A percentile compares a stretch with the other conserved stretches of the same genome.
phyloP scores from a whole-genome alignment of 35 echinoderm and acorn worm species.

The Diadema setosum region DNA sequence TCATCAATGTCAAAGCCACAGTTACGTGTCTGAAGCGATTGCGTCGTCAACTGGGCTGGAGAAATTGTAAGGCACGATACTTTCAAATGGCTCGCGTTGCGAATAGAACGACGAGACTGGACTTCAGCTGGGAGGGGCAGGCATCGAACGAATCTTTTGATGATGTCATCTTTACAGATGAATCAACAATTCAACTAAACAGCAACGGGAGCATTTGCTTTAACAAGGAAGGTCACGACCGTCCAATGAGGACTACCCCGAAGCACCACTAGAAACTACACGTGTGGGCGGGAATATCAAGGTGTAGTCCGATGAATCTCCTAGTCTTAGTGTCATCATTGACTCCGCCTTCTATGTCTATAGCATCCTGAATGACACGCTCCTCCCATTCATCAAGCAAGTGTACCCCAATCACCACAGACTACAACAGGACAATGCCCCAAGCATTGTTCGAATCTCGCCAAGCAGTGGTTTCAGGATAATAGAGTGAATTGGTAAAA shows the following conservation, averaged over 20 bases:
- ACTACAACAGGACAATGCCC: conserved; percentile 69
- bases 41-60: no score
- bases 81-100: background rate
- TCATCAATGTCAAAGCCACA: no score
- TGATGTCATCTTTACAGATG: conserved; percentile 67
- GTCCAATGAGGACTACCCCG: background rate
- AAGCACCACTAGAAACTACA: conserved; percentile 60
- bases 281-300: conserved; percentile 51
- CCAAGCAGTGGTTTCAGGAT: background rate
- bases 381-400: conserved; percentile 39
- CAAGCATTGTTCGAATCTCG: conserved; percentile 25
- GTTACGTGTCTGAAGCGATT: no score
- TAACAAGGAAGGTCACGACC: background rate
- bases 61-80: background rate
- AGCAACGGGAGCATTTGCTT: conserved; percentile 7
- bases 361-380: conserved; percentile 13
- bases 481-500: no score
- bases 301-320: conserved; percentile 20
- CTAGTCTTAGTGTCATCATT: conserved; percentile 66
- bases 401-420: conserved; percentile 20
- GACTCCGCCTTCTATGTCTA: conserved; percentile 34
- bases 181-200: conserved; percentile 43
- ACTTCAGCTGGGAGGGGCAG: no score
- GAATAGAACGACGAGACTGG: background rate
- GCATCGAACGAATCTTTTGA: conserved; percentile 5